Evolutionary conservation across 2,113 vertebrate genomes (phyloP), one percentile per base, ranked within the genome.

Genomic region (Halcyon senegalensis): DNA sequence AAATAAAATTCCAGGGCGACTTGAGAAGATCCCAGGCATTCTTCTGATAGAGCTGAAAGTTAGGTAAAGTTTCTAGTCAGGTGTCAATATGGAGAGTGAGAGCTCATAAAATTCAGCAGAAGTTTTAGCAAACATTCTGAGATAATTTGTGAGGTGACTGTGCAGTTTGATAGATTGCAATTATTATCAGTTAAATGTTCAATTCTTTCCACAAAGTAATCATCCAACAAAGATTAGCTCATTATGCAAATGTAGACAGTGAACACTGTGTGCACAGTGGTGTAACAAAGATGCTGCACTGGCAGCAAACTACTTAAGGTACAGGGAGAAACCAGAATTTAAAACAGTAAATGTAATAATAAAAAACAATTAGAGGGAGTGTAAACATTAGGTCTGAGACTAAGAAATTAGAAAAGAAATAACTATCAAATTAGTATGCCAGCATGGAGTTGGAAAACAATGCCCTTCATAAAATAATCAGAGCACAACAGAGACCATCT

Each of bases 111-210:
- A 95, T 96, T 95, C 95, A 96, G 56, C 19, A 51, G 60, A 94
- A 84, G 33, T 93, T 96, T 91, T 78, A 95, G 70, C 64, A 97
- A 95, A 94, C 80, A 68, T 74, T 70, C 73, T 91, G 95, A 93
- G 87, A 89, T 96, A n/a, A 84, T 94, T 95, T 96, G 79, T 90
- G 89, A 95, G 64, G 84, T 85, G 80, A 93, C 94, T 84, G 44
- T 74, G 46, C 68, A 83, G 80, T 95, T 89, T 96, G 84, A 97
- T 96, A 96, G 90, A 97, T 96, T 96, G 94, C 90, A 96, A 96
- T 97, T 97, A 97, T 98, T 98, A 97, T 90, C 83, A 96, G 80
- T 94, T 97, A 97, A 96, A 97, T 94, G 95, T 96, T 97, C 95
- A 96, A 84, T 96, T 97, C 89, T 97, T 95, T 96, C 90, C 93